Base-by-base conservation (phyloP, 1,140 invertebrate genomes). In the Polyergus mexicanus region DNA sequence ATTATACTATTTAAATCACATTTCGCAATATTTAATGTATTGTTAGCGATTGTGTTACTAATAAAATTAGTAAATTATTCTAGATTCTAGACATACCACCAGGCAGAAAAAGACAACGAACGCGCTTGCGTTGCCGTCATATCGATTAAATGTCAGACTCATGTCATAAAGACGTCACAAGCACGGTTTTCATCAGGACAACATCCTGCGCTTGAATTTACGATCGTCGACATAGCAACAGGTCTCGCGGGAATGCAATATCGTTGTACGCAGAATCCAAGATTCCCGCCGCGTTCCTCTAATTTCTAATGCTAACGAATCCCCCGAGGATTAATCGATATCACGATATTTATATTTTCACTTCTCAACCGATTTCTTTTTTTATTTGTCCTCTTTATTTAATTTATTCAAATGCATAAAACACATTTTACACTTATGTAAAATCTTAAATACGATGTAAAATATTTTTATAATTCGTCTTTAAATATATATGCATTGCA, bases 151-250 rank as follows among this genome's bases (percentile, higher is more conserved):
- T 88, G 95, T 95, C 95, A 95, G 90, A 74, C 81, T 90, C 92
- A 78, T 91, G 91, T 95, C 95, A 95, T 95, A 95, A 95, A 95
- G 94, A 94, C 94, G 94, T 95, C 95, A 95, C 94, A 95, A 92
- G 91, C 94, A 95, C 94, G 93, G 89, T 95, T 95, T 94, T 93
- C 94, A 95, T 91, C 95, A 95, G 95, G 95, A 93, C 94, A 95
- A 94, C 95, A 95, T 95, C 94, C 93, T 92, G 92, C 91, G 92
- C 86, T 72, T 76, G 94, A 95, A 95, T 95, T 95, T 95, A 95
- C 93, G 94, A 94, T 84, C 91, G 86, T 76, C 56, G 60, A 72
- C 63, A 58, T 81, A 90, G 93, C 94, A 95, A 95, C 95, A 94
- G 93, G 93, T 95, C 75, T 68, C 83, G 84, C 89, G 88, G 86